Evolutionary conservation across 2,797 vertebrate species (phyloP).

Genomic region (Peromyscus aztecus): DNA sequence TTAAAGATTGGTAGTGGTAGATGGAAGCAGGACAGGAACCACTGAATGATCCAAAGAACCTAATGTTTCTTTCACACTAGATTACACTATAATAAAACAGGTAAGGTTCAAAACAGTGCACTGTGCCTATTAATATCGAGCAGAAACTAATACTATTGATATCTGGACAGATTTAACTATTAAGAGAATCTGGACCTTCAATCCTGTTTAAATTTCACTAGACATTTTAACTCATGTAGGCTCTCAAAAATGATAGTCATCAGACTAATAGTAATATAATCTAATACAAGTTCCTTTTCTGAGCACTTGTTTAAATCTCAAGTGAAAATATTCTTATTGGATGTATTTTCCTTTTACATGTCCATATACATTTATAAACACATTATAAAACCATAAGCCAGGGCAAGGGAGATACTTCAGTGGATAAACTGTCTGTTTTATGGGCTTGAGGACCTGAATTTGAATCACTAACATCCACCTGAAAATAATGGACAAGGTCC

Average conservation of each 20-base stretch:
- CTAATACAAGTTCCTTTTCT: neutral
- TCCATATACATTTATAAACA: neutral
- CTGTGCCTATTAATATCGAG: neutral
- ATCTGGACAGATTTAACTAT: neutral
- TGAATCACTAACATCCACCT: neutral
- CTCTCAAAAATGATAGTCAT: neutral
- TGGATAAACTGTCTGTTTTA: neutral
- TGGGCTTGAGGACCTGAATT: neutral
- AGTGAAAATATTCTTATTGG: constrained; percentile 6
- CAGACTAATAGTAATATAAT: neutral
- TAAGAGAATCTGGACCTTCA: neutral
- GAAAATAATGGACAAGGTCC: neutral
- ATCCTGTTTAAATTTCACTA: neutral
- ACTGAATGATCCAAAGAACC: neutral
- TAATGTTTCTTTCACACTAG: neutral
- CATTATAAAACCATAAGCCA: neutral
- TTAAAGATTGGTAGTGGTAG: neutral
- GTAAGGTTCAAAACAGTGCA: neutral
- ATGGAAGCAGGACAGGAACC: neutral
- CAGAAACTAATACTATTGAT: neutral
- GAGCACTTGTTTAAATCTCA: neutral
- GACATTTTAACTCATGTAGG: neutral
- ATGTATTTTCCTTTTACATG: neutral
- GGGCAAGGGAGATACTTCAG: neutral
- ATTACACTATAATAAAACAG: neutral